A percentile compares a stretch with the other conserved stretches of the same genome.
Evolutionary conservation across 1,140 invertebrate species (phyloP).

Genomic region (Camponotus floridanus): DNA sequence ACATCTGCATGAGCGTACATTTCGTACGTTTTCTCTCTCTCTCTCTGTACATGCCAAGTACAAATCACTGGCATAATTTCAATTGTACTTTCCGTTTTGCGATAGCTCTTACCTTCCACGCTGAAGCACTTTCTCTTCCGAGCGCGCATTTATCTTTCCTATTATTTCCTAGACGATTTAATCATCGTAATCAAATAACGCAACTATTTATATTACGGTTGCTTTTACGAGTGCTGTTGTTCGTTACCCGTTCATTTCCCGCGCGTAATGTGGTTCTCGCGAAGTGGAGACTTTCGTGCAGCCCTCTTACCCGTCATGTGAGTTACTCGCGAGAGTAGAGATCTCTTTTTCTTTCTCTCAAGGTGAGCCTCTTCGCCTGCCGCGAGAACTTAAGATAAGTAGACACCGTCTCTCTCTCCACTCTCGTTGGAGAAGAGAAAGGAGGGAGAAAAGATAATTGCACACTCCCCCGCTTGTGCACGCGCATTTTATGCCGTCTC

Average conservation of each 20-base stretch:
- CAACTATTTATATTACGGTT: slow-evolving; percentile 4
- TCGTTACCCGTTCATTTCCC: slow-evolving; percentile 2
- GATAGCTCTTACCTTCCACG: neutral
- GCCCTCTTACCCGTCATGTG: slow-evolving; percentile 38
- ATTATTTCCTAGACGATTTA: slow-evolving; percentile 60
- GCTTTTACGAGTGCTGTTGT: slow-evolving; percentile 58
- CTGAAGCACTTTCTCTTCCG: neutral
- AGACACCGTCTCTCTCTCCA: slow-evolving; percentile 32
- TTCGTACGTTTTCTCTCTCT: neutral
- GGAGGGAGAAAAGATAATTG: slow-evolving; percentile 61
- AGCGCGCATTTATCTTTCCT: slow-evolving; percentile 34
- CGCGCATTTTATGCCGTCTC: slow-evolving; percentile 43
- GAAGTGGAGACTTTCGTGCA: neutral
- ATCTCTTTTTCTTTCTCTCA: slow-evolving; percentile 65
- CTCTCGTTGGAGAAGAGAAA: no score
- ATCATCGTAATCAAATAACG: slow-evolving; percentile 53
- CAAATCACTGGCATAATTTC: slow-evolving; percentile 8
- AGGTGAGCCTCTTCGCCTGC: slow-evolving; percentile 57
- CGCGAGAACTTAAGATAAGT: slow-evolving; percentile 68
- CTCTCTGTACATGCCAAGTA: neutral
- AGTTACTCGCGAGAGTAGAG: slow-evolving; percentile 47
- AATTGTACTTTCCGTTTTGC: neutral
- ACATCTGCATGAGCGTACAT: neutral
- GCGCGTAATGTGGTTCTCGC: slow-evolving; percentile 13
- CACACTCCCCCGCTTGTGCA: slow-evolving; percentile 28